Conservation (phyloP, 2,113 vertebrate species). For the Holacanthus passer region DNA sequence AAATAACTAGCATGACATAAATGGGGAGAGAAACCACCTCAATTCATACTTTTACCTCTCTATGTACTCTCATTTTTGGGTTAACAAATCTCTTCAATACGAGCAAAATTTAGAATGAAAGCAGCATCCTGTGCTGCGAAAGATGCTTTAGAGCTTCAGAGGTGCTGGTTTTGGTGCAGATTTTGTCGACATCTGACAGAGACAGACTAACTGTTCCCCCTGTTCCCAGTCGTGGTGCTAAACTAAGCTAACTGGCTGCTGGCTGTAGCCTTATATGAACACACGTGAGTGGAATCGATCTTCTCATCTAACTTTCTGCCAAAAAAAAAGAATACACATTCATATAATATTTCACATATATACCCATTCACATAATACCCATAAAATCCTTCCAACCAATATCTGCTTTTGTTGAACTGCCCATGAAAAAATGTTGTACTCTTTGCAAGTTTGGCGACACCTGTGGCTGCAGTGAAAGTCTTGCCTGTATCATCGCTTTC, state of each 20-base stretch:
- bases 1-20: slow-evolving; percentile 19
- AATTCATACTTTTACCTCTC: neutral
- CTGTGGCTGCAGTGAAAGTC: neutral
- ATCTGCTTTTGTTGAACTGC: too few relatives aligned
- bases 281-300: neutral
- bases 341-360: too few relatives aligned
- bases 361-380: too few relatives aligned
- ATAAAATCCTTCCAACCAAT: too few relatives aligned
- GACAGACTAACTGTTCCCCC: too few relatives aligned
- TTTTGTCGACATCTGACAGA: too few relatives aligned
- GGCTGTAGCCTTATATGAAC: neutral
- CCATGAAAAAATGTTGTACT: too few relatives aligned
- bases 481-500: neutral
- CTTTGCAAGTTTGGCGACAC: neutral
- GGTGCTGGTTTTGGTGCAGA: too few relatives aligned
- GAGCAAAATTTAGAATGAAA: neutral
- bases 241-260: neutral
- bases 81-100: neutral
- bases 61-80: neutral
- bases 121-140: neutral
- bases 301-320: neutral
- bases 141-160: neutral
- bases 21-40: neutral
- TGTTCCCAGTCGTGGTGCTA: slow-evolving; percentile 1
- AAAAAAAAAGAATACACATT: too few relatives aligned